Base-by-base conservation (phyloP, 1,140 invertebrate genomes). In the Contarinia nasturtii region DNA sequence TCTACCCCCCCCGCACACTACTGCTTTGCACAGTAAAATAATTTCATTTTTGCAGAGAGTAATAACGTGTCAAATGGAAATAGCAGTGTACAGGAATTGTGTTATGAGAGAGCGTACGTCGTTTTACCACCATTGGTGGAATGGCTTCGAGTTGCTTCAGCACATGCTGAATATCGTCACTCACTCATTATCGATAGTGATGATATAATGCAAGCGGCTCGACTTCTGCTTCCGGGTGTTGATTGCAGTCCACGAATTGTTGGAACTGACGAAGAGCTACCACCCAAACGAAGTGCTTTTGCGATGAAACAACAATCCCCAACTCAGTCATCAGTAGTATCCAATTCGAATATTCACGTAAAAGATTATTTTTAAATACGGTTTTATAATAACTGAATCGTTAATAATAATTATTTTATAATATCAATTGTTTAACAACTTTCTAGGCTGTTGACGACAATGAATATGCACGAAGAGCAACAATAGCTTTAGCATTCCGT, bases 71-170 rank as follows among this genome's bases (percentile, higher is more conserved):
- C 45, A 15, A 42, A 20, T 15, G 38, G 37, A 38, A 51, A 36
- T 33, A 46, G 33, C 14, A 61, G 60, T 20, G 73, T 81, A 15
- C 79, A 86, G 60, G 82, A 84, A 53, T 64, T 91, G 33, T 83
- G 85, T 53, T 87, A 88, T 51, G 86, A 89, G 61, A 69, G 86
- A 37, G 86, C 86, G 1, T 87, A 86, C 54, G 82, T 86, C 2
- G 85, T 88, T 0, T 61, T 90, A 20, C 88, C 88, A 1, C 87
- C 87, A 1, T 63, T 92, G 27, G 76, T 86, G 11, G 87, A 91
- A 62, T 92, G 87, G 88, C 64, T 90, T 38, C 66, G 86, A 3
- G 84, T 87, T 1, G 77, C 83, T 0, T 73, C 77, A 0, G 82
- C 86, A 1, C 86, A 90, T 60, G 77, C 84, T 0, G 80, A 86